Conservation (phyloP, 2,113 vertebrate genomes). For the Rhineura floridana region DNA sequence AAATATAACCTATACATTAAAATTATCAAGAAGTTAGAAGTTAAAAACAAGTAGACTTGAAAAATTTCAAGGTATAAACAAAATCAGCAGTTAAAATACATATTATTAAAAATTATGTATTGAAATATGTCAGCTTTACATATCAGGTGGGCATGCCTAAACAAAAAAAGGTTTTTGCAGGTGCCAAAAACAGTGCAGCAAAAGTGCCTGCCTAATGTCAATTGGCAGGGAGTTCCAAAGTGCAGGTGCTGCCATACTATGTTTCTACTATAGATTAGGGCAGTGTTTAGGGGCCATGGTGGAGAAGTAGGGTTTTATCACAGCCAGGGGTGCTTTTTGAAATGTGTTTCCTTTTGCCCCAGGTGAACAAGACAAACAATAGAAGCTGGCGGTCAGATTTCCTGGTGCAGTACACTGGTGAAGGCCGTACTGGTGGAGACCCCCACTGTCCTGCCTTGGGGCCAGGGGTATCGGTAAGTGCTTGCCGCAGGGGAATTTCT, state of each 20-base stretch:
- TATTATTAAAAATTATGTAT: too few species aligned
- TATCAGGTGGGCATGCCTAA: too few species aligned
- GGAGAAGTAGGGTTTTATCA: background rate
- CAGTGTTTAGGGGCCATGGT: background rate
- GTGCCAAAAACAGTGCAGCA: too few species aligned
- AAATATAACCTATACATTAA: too few species aligned
- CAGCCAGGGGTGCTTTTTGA: background rate
- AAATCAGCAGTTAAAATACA: too few species aligned
- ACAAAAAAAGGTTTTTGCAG: too few species aligned
- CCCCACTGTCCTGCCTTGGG: slow-evolving; percentile 81
- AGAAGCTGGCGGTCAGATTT: slow-evolving; percentile 82
- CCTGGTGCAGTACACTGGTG: slow-evolving; percentile 85
- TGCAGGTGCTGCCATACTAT: background rate
- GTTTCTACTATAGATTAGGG: background rate
- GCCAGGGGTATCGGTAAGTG: slow-evolving; percentile 80
- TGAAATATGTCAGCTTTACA: too few species aligned
- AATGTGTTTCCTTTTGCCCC: background rate
- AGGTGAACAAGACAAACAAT: slow-evolving; percentile 21
- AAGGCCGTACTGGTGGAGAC: slow-evolving; percentile 75
- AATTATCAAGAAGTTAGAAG: too few species aligned
- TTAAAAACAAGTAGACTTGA: too few species aligned
- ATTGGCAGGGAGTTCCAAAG: background rate
- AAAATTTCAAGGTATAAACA: too few species aligned
- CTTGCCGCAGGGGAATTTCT: background rate
- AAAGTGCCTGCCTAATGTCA: too few species aligned